phyloP scores from a whole-genome alignment of 2,797 vertebrate species.

The Karalla daura region DNA sequence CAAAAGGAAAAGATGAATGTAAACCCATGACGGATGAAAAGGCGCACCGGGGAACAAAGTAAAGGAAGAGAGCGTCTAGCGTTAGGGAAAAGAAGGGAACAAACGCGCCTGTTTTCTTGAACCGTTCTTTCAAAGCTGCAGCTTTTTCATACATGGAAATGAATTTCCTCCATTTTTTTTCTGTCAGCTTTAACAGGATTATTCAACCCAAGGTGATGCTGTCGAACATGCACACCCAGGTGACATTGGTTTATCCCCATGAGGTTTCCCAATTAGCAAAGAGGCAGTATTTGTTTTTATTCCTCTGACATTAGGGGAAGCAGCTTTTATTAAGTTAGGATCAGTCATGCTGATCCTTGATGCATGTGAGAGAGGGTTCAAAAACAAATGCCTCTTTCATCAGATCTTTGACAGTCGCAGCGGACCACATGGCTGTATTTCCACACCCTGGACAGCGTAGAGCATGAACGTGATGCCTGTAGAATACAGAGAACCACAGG shows the following conservation, averaged over 20 bases:
- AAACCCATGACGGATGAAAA: constrained; percentile 15
- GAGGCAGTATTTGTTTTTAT: neutral
- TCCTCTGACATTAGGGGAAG: neutral
- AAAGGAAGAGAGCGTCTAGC: neutral
- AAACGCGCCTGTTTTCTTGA: neutral
- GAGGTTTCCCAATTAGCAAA: neutral
- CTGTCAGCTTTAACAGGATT: no score
- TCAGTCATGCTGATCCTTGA: constrained; percentile 1
- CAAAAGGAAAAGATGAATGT: constrained; percentile 40
- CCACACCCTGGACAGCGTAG: neutral
- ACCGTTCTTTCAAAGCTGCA: neutral
- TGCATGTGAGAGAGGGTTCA: no score
- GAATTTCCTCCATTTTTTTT: no score
- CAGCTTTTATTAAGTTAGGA: neutral
- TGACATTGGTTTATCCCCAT: no score
- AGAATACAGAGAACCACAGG: neutral
- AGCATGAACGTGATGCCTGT: neutral
- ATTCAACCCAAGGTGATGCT: no score
- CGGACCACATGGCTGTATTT: neutral
- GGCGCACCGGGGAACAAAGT: neutral
- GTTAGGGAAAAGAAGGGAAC: neutral
- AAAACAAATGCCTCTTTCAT: no score
- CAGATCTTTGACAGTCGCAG: neutral
- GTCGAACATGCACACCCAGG: no score
- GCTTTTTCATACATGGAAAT: neutral